Evolutionary conservation across 2,113 vertebrate genomes (phyloP).

Genomic region (Bettongia penicillata): DNA sequence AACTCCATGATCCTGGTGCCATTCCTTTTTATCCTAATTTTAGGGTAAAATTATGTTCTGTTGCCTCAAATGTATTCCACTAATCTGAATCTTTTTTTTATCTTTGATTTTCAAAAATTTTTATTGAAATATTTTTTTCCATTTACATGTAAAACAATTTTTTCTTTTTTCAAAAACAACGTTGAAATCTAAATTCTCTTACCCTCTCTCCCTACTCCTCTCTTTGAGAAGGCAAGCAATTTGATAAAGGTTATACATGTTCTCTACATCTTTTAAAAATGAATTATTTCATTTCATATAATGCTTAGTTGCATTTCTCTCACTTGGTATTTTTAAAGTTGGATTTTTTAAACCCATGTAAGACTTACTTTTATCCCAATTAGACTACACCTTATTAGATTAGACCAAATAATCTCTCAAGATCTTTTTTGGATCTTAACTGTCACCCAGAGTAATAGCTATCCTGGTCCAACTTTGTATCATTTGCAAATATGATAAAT

Average conservation of each 20-base stretch:
- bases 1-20: background rate
- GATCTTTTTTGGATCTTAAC: no score
- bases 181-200: background rate
- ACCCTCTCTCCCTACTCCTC: background rate
- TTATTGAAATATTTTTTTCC: background rate
- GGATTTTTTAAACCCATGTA: no score
- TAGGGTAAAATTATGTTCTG: background rate
- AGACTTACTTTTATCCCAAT: no score
- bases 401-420: no score
- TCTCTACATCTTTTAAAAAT: no score
- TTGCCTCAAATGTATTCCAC: background rate
- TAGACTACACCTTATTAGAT: no score
- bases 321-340: background rate
- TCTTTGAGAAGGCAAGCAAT: background rate
- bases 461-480: no score
- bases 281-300: no score
- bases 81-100: background rate
- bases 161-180: background rate
- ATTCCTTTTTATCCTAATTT: background rate
- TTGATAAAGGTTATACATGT: background rate
- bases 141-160: background rate
- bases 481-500: no score
- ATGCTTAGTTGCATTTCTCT: background rate
- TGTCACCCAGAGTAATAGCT: no score
- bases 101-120: background rate